Percentiles rank a stretch among this genome's conserved stretches.
Evolutionary conservation across 1,140 invertebrate species (phyloP).

Genomic region (Trichogramma pretiosum): DNA sequence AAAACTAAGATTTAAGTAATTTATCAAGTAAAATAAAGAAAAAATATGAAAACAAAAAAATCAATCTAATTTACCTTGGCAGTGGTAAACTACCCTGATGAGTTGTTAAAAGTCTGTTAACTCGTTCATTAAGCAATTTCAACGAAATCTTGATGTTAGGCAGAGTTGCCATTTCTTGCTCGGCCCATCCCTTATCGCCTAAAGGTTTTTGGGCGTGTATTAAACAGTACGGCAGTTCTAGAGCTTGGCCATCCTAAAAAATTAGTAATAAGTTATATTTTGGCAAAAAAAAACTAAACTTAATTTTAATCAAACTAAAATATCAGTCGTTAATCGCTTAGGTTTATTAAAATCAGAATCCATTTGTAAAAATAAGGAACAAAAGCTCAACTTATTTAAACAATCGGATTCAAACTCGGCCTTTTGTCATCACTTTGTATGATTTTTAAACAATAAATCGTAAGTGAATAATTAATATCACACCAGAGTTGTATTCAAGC

Average conservation of each 20-base stretch:
- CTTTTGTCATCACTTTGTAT: constrained; percentile 13
- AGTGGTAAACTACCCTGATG: constrained; percentile 65
- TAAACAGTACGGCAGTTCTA: constrained; percentile 55
- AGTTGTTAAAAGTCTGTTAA: constrained; percentile 57
- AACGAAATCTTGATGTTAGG: constrained; percentile 66
- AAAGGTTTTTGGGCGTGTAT: constrained; percentile 49
- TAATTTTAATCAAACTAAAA: too few species aligned
- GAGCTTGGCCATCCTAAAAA: constrained; percentile 39
- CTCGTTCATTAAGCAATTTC: constrained; percentile 52
- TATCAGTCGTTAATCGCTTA: too few species aligned
- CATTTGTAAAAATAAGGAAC: constrained; percentile 28
- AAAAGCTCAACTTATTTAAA: constrained; percentile 29
- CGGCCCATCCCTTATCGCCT: constrained; percentile 63
- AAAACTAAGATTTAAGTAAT: constrained; percentile 50
- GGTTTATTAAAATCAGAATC: constrained; percentile 28
- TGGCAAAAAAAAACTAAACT: too few species aligned
- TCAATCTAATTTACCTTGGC: constrained; percentile 49
- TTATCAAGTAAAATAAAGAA: not conserved
- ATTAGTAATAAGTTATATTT: too few species aligned
- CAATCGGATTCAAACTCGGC: constrained; percentile 32
- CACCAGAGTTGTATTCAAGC: constrained; percentile 29
- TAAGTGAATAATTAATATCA: not conserved
- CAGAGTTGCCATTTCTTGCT: constrained; percentile 58
- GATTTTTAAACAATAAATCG: not conserved
- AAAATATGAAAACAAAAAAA: constrained; percentile 5